Percentiles rank a stretch among this genome's conserved stretches.
Conservation (phyloP, 2,113 vertebrate genomes). For the Anguilla japonica region DNA sequence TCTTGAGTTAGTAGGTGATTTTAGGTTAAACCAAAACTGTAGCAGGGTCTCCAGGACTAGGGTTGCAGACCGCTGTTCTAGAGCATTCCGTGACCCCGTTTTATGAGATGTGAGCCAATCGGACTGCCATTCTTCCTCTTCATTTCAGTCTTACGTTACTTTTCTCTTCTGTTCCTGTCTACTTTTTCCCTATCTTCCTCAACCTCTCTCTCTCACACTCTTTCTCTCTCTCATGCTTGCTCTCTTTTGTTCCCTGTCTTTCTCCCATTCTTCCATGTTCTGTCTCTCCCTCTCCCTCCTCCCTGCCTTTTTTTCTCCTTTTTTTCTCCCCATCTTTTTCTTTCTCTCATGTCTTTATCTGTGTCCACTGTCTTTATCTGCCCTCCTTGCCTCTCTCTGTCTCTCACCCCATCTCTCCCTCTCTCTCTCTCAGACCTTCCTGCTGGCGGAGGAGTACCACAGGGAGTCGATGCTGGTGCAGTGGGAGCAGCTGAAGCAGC, state of each 20-base stretch:
- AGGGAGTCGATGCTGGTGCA: conserved; percentile 97
- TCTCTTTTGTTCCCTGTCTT: background rate
- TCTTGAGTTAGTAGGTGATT: too few species aligned
- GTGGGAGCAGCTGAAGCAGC: conserved; percentile 98
- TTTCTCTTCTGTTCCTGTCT: background rate
- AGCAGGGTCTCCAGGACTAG: too few species aligned
- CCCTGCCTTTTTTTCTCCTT: conserved; percentile 3
- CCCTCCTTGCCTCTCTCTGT: conserved; percentile 7
- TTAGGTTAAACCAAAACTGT: too few species aligned
- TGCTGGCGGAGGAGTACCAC: conserved; percentile 94
- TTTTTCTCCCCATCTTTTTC: background rate
- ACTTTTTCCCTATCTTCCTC: background rate
- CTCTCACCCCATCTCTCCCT: background rate
- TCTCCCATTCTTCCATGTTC: background rate
- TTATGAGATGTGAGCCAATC: too few species aligned
- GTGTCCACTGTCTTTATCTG: conserved; percentile 40
- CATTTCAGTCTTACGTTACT: conserved; percentile 5
- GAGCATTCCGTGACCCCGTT: too few species aligned
- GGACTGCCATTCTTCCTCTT: background rate
- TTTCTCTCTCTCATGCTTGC: background rate
- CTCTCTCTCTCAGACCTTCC: conserved; percentile 80
- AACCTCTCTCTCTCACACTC: background rate
- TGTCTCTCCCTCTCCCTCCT: background rate
- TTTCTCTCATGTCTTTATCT: background rate
- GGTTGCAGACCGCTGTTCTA: too few species aligned